A percentile compares a stretch with the other conserved stretches of the same genome.
Conservation (phyloP, 2,888 invertebrate genomes). For the Onthophagus sagittarius region DNA sequence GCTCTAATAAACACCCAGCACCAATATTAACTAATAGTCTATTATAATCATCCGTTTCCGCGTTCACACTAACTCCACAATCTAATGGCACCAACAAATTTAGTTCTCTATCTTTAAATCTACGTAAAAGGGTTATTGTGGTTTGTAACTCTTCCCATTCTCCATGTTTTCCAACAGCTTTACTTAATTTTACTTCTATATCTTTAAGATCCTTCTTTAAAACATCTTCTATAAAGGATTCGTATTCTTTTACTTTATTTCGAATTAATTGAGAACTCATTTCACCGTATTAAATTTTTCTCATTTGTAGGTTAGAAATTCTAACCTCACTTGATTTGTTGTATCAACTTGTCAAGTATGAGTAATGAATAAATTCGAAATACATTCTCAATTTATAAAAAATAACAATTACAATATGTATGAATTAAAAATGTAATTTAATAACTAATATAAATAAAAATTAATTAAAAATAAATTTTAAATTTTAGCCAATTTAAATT, state of each 20-base stretch:
- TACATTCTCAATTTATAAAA: no score
- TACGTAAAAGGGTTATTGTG: constrained; percentile 35
- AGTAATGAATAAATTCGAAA: no score
- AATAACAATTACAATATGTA: no score
- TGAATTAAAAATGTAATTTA: no score
- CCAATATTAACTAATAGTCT: constrained; percentile 41
- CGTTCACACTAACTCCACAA: constrained; percentile 35
- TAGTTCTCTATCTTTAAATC: constrained; percentile 39
- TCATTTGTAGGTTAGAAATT: neutral
- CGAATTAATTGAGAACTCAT: constrained; percentile 9
- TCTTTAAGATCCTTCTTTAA: constrained; percentile 44
- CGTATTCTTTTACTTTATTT: constrained; percentile 42
- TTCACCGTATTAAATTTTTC: neutral
- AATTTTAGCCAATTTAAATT: constrained; percentile 5
- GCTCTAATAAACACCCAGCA: constrained; percentile 42
- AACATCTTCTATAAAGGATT: constrained; percentile 42
- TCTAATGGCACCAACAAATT: constrained; percentile 35
- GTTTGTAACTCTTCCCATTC: constrained; percentile 44
- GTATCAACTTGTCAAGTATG: no score
- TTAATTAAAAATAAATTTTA: neutral
- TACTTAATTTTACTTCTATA: constrained; percentile 36
- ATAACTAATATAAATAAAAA: no score
- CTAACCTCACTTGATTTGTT: no score
- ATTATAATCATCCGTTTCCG: constrained; percentile 40
- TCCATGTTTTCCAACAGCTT: constrained; percentile 36